Evolutionary conservation across 2,797 vertebrate species (phyloP), one percentile per base, ranked within the genome.

Genomic region (Sphenodon punctatus): DNA sequence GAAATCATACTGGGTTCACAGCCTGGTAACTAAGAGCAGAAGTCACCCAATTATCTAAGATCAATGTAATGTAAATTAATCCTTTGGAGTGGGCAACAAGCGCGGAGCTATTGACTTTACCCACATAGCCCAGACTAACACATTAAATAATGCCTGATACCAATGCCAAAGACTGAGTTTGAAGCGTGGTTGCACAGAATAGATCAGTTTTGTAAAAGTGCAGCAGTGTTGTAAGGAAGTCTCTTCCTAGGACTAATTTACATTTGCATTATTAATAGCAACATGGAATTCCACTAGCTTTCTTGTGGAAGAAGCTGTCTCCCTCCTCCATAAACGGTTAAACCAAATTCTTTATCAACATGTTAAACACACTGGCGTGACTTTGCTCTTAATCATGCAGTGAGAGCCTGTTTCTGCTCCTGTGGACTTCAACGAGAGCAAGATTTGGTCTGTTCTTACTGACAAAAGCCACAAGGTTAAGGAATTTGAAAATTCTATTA

Each of bases 171-270:
- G 88, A 64, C 60, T 82, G 82, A 63, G 4, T 46, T 36, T 67
- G 61, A 73, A 72, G 77, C 59, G 59, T 64, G 77, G 38, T 48
- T 25, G 10, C 83, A 74, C 71, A 78, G 34, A 45, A 78, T 42
- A 65, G 65, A 82, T 65, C 14, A 77, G 53, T 0, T 17, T 65
- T 91, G 86, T 92, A 80, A 84, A 88, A 80, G 75, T 83, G 51
- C 59, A 73, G 7, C 55, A 48, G 71, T 51, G 15, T 55, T 32
- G 65, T 42, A 64, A 84, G 65, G 46, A 67, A 86, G 34, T 75
- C 69, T 77, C 58, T 80, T 94, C 67, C 78, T 67, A 66, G 90
- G 94, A 84, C 79, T 74, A 79, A 42, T 73, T 46, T 5, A 3
- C 0, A 13, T 82, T 79, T 76, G 51, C 76, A 19, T 67, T n/a